Conservation (phyloP, 2,888 invertebrate species). For the Abrostola triplasia region DNA sequence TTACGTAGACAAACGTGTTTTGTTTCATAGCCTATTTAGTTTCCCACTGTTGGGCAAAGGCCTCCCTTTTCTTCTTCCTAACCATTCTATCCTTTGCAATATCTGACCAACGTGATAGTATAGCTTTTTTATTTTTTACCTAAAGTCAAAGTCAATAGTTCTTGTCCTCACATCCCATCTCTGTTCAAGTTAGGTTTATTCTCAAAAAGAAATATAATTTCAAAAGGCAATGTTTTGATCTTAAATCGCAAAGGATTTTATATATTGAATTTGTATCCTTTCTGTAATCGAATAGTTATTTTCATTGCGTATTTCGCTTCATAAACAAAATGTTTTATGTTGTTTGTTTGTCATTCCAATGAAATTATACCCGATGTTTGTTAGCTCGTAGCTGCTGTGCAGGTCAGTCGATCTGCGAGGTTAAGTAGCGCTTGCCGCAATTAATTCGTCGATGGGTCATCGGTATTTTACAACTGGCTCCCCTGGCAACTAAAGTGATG, state of each 20-base stretch:
- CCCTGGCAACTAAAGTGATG: background rate
- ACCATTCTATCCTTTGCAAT: no score
- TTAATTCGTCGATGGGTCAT: no score
- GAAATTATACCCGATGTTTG: conserved; percentile 5
- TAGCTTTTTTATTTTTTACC: background rate
- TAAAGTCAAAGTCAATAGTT: background rate
- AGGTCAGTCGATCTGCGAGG: no score
- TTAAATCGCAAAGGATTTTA: conserved; percentile 3
- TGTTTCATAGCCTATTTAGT: no score
- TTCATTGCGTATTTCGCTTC: conserved; percentile 5
- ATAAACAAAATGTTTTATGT: conserved; percentile 1
- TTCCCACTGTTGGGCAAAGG: no score
- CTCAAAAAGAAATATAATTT: conserved; percentile 6
- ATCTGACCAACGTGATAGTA: no score
- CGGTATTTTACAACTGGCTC: no score
- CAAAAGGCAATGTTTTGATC: conserved; percentile 7
- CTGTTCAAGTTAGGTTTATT: background rate
- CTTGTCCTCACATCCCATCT: background rate
- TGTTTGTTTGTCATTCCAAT: conserved; percentile 2
- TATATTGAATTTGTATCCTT: conserved; percentile 11
- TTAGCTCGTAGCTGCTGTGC: background rate
- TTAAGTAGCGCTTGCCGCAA: no score
- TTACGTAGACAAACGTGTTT: no score
- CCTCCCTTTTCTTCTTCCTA: no score
- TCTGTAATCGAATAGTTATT: conserved; percentile 3